Evolutionary conservation across 2,113 vertebrate genomes (phyloP).

Genomic region (Tiliqua scincoides): DNA sequence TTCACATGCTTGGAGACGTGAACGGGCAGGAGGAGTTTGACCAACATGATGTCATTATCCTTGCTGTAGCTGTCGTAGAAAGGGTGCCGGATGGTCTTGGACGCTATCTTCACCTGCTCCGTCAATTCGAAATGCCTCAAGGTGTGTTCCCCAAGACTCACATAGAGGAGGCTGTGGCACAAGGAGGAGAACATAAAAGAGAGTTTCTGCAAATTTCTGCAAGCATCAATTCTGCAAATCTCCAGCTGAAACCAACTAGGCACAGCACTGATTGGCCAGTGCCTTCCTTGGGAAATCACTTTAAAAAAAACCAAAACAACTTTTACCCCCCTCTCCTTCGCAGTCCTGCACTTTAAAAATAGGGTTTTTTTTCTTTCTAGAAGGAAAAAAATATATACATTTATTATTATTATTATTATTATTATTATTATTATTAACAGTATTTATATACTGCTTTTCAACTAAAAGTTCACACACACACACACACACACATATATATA

Average conservation of each 20-base stretch:
- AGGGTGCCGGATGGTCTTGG: not conserved
- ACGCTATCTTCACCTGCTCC: not conserved
- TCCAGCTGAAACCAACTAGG: not conserved
- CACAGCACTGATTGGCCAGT: not conserved
- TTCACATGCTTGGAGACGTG: not conserved
- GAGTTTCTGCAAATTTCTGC: not conserved
- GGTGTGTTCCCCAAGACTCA: not conserved
- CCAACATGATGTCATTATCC: not conserved
- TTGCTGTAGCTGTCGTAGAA: not conserved
- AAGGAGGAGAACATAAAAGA: not conserved
- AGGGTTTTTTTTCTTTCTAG: no score
- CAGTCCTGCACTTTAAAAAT: no score
- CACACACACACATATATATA: no score
- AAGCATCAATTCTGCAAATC: not conserved
- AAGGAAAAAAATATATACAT: no score
- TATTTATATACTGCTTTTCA: no score
- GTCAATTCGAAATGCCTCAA: not conserved
- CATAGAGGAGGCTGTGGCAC: not conserved
- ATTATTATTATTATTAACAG: no score
- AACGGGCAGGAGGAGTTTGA: not conserved
- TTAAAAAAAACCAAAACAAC: not conserved
- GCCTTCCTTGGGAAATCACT: not conserved
- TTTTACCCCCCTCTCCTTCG: not conserved
- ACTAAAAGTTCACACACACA: no score
- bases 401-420: no score